These are phyloP conservation scores for Cirrhinus molitorella DNA, from an alignment of 2,797 vertebrate genomes.

Conservation along the genomic window DNA sequence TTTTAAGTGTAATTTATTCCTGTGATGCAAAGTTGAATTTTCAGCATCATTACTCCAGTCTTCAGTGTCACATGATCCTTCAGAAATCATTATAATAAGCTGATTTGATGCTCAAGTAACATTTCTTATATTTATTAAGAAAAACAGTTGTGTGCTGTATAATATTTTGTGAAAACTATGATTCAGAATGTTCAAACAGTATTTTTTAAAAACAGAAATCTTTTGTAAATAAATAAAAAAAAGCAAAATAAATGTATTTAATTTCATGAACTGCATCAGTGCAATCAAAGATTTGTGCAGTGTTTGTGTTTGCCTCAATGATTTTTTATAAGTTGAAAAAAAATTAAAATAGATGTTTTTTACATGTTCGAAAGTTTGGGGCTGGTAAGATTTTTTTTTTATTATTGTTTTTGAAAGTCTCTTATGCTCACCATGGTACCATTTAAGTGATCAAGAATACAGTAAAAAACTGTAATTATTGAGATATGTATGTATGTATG, in stretches of 20 bases:
- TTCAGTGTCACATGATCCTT: background rate
- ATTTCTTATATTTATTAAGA: background rate
- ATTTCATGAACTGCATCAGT: too few relatives aligned
- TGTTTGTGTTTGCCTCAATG: too few relatives aligned
- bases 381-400: too few relatives aligned
- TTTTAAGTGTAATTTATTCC: background rate
- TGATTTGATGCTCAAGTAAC: background rate
- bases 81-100: background rate
- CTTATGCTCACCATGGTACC: too few relatives aligned
- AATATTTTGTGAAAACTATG: background rate
- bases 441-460: too few relatives aligned
- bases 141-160: background rate
- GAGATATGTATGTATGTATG: too few relatives aligned
- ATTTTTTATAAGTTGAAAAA: too few relatives aligned
- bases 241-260: background rate
- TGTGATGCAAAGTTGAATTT: background rate
- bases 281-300: too few relatives aligned
- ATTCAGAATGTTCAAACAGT: background rate
- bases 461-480: too few relatives aligned
- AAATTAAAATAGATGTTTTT: too few relatives aligned
- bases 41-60: background rate
- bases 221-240: background rate
- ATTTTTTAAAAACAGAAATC: background rate
- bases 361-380: too few relatives aligned
- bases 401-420: too few relatives aligned